phyloP scores from a whole-genome alignment of 2,888 invertebrate species.

The Erebia ligea region DNA sequence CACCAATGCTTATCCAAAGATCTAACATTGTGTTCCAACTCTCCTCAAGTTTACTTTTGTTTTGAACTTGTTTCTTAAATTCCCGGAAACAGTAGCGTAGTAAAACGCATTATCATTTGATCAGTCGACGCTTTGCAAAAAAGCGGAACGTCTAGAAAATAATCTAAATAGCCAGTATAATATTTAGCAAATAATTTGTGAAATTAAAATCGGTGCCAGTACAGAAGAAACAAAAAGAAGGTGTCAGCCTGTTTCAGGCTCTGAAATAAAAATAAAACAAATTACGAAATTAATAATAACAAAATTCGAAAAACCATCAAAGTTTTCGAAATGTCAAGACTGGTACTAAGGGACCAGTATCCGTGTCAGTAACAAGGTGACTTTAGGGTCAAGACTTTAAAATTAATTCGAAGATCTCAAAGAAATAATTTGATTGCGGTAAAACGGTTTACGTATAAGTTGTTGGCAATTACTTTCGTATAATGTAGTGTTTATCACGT shows the following conservation, averaged over 20 bases:
- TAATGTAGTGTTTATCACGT: slow-evolving; percentile 20
- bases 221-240: too few species aligned
- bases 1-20: not conserved
- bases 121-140: not conserved
- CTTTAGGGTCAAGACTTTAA: slow-evolving; percentile 9
- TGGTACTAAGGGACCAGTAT: too few species aligned
- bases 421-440: slow-evolving; percentile 8
- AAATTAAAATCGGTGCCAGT: not conserved
- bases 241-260: too few species aligned
- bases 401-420: slow-evolving; percentile 13
- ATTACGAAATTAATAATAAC: too few species aligned
- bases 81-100: not conserved
- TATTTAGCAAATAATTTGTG: not conserved
- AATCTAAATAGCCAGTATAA: not conserved
- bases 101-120: slow-evolving; percentile 6
- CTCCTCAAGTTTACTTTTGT: not conserved
- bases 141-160: not conserved
- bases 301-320: not conserved
- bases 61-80: not conserved
- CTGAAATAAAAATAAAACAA: too few species aligned
- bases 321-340: too few species aligned
- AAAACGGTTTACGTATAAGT: slow-evolving; percentile 11
- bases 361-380: not conserved
- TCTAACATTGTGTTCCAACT: not conserved
- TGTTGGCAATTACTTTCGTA: slow-evolving; percentile 18